Percentiles rank a stretch among this genome's conserved stretches.
Evolutionary conservation across 2,113 vertebrate species (phyloP).

Genomic region (Colistium nudipinnis): DNA sequence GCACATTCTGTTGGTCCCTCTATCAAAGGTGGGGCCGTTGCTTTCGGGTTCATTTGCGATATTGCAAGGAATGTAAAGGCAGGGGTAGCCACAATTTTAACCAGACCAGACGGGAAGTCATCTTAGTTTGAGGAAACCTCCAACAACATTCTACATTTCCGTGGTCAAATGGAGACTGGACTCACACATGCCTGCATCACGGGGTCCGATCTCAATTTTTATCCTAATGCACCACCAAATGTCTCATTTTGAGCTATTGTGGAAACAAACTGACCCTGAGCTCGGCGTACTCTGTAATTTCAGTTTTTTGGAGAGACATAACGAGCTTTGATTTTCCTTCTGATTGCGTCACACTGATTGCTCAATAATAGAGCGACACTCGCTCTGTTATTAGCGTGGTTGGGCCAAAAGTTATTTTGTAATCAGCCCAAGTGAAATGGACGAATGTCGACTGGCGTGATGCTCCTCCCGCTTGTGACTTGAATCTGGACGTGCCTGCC

Average conservation of each 20-base stretch:
- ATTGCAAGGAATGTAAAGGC: not conserved
- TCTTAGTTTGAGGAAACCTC: too few species aligned
- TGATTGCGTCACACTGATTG: constrained; percentile 61
- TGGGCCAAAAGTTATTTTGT: constrained; percentile 14
- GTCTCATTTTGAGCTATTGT: constrained; percentile 1
- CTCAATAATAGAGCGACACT: constrained; percentile 7
- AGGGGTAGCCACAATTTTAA: not conserved
- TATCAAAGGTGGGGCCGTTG: not conserved
- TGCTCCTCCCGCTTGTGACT: constrained; percentile 18
- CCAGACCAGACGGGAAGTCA: too few species aligned
- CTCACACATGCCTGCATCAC: not conserved
- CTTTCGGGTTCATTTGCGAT: not conserved
- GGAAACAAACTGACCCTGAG: constrained; percentile 10
- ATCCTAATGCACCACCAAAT: not conserved
- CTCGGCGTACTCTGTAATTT: constrained; percentile 34
- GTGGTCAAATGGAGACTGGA: too few species aligned
- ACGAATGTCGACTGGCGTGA: constrained; percentile 28
- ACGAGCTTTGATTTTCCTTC: constrained; percentile 42
- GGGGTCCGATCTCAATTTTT: not conserved
- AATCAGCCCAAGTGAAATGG: constrained; percentile 22
- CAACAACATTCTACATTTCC: too few species aligned
- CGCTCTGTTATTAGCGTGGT: constrained; percentile 22
- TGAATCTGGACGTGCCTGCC: constrained; percentile 30
- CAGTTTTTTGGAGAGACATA: constrained; percentile 9
- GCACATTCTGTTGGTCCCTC: not conserved